Evolutionary conservation across 2,797 vertebrate genomes (phyloP).

Genomic region (Hybognathus amarus): DNA sequence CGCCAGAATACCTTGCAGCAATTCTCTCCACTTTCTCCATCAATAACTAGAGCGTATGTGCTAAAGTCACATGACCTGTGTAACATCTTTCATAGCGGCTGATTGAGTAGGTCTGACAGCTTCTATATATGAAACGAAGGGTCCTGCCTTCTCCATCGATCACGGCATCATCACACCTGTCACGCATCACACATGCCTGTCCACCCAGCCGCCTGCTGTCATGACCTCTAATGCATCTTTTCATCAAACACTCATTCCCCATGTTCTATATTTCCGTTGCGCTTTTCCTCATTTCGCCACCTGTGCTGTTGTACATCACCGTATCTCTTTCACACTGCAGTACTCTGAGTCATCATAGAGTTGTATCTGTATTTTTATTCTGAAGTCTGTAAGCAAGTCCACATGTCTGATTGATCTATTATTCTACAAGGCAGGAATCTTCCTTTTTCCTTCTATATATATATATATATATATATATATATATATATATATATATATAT

Average conservation of each 20-base stretch:
- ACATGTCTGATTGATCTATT: neutral
- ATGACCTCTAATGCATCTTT: slow-evolving; percentile 32
- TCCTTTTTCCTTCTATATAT: no score
- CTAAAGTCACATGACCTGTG: slow-evolving; percentile 20
- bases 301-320: neutral
- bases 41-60: neutral
- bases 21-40: neutral
- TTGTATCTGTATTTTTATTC: slow-evolving; percentile 32
- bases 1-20: neutral
- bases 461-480: no score
- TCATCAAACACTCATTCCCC: slow-evolving; percentile 17
- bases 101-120: slow-evolving; percentile 47
- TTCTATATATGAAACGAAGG: slow-evolving; percentile 35
- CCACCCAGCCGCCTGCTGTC: slow-evolving; percentile 7
- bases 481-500: no score
- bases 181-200: slow-evolving; percentile 4
- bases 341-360: slow-evolving; percentile 34
- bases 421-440: neutral
- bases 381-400: neutral
- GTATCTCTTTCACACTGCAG: slow-evolving; percentile 24
- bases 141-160: slow-evolving; percentile 39
- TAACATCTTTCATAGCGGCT: neutral
- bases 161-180: slow-evolving; percentile 37
- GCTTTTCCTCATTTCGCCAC: neutral
- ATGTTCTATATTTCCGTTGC: neutral